Evolutionary conservation across 2,113 vertebrate species (phyloP), one percentile per base, ranked within the genome.

Genomic region (Hucho hucho): DNA sequence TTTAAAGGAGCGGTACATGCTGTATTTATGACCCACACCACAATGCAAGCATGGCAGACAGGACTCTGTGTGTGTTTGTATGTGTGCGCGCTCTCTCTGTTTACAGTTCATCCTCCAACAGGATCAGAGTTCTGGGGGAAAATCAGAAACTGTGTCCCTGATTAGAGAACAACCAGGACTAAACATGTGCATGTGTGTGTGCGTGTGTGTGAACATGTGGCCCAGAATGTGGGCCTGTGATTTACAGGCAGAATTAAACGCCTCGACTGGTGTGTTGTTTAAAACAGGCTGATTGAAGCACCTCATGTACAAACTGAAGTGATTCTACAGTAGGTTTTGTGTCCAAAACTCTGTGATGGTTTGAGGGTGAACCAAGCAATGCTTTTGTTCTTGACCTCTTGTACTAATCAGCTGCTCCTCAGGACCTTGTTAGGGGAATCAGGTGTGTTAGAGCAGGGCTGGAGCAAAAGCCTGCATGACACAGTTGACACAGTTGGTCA

Each of bases 151-250:
- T 43, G 58, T 26, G 16, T 59, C 66, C 49, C 70, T 86, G 81
- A 83, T 86, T 83, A 81, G 75, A 86, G 75, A 83, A 74, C 61
- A 28, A 76, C 75, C 49, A 70, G 12, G 65, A 43, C 59, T 56
- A 61, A 68, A 67, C 74, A 18, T 53, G 16, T 53, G 49, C 4
- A 18, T 53, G 49, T 53, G 49, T 49, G 14, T 16, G 47, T 16
- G 11, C 14, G 14, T 49, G 47, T 16, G 47, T 18, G 49, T 53
- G 49, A 53, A 74, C 76, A 81, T 82, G 77, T 68, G 64, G 68
- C 37, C 14, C 11, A 16, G 69, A 77, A 75, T 25, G 49, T 32
- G 47, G 59, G 49, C 68, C 75, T 53, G 58, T 85, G 77, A 80
- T 82, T 80, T 78, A 66, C 69, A 43, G 77, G 65, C 73, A 43